A percentile compares a stretch with the other conserved stretches of the same genome.
phyloP scores from a whole-genome alignment of 2,888 invertebrate genomes.

The Strigamia maritima region DNA sequence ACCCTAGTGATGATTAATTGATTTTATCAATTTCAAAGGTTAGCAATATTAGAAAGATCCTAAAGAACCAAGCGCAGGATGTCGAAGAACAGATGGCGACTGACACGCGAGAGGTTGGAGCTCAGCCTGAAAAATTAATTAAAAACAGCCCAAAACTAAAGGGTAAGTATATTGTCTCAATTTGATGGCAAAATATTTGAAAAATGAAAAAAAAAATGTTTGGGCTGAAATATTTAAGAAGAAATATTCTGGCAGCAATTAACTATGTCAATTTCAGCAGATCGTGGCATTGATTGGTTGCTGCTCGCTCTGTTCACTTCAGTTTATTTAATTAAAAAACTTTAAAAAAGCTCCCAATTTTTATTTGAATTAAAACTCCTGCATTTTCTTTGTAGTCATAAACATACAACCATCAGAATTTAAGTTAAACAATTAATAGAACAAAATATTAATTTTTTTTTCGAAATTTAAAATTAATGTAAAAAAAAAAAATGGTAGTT shows the following conservation, averaged over 20 bases:
- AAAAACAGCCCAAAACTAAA: constrained; percentile 65
- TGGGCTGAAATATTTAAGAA: background rate
- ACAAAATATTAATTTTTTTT: background rate
- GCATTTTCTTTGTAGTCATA: constrained; percentile 5
- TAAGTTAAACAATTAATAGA: background rate
- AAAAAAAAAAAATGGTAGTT: background rate
- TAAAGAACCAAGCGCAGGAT: constrained; percentile 72
- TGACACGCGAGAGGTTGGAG: constrained; percentile 64
- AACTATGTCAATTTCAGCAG: background rate
- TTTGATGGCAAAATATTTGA: background rate
- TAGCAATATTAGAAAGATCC: constrained; percentile 77
- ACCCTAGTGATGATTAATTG: background rate
- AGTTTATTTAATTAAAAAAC: background rate
- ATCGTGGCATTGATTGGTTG: constrained; percentile 10
- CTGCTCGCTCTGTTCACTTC: background rate
- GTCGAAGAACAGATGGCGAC: constrained; percentile 81
- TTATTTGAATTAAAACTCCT: background rate
- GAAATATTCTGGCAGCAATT: background rate
- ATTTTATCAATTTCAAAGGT: constrained; percentile 61
- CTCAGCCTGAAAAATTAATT: constrained; percentile 59
- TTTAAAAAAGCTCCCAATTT: background rate
- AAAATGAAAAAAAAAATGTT: background rate
- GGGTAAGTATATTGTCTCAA: constrained; percentile 49
- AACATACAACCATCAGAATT: background rate
- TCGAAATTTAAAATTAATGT: background rate